Evolutionary conservation across 2,888 invertebrate species (phyloP).

Genomic region (Mythimna lalbum): DNA sequence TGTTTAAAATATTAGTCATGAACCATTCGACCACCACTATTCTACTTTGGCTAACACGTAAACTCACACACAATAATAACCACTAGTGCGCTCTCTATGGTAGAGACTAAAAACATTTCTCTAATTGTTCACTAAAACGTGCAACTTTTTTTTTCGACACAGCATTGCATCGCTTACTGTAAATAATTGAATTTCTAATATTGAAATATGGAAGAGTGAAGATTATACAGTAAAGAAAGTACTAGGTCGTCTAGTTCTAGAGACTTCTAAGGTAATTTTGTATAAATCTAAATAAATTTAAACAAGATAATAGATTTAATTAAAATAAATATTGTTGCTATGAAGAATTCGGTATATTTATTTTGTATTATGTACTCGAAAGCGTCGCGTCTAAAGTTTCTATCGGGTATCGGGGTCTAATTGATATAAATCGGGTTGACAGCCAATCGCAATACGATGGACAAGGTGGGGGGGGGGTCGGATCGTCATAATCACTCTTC

Average conservation of each 20-base stretch:
- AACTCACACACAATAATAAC: slow-evolving; percentile 81
- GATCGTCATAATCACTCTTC: slow-evolving; percentile 86
- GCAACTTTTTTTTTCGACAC: slow-evolving; percentile 77
- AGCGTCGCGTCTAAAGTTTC: slow-evolving; percentile 60
- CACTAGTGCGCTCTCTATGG: slow-evolving; percentile 83
- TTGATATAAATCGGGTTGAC: slow-evolving; percentile 45
- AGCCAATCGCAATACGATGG: slow-evolving; percentile 72
- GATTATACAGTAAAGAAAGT: slow-evolving; percentile 80
- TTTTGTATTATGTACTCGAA: slow-evolving; percentile 64
- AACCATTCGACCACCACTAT: slow-evolving; percentile 70
- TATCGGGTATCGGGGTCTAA: slow-evolving; percentile 52
- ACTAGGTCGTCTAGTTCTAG: slow-evolving; percentile 81
- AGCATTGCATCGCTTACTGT: slow-evolving; percentile 73
- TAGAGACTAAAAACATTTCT: slow-evolving; percentile 75
- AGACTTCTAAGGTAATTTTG: slow-evolving; percentile 69
- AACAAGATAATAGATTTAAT: slow-evolving; percentile 56
- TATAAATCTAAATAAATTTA: slow-evolving; percentile 56
- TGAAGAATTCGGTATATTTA: slow-evolving; percentile 64
- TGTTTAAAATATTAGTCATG: slow-evolving; percentile 69
- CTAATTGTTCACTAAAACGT: slow-evolving; percentile 84
- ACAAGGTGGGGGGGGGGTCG: slow-evolving; percentile 60
- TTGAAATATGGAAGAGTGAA: slow-evolving; percentile 91
- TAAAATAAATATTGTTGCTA: slow-evolving; percentile 49
- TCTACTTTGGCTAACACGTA: slow-evolving; percentile 78
- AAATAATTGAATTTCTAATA: slow-evolving; percentile 73